Percentiles rank a stretch among this genome's conserved stretches.
phyloP scores from a whole-genome alignment of 2,797 vertebrate species.

The Sarcoramphus papa region DNA sequence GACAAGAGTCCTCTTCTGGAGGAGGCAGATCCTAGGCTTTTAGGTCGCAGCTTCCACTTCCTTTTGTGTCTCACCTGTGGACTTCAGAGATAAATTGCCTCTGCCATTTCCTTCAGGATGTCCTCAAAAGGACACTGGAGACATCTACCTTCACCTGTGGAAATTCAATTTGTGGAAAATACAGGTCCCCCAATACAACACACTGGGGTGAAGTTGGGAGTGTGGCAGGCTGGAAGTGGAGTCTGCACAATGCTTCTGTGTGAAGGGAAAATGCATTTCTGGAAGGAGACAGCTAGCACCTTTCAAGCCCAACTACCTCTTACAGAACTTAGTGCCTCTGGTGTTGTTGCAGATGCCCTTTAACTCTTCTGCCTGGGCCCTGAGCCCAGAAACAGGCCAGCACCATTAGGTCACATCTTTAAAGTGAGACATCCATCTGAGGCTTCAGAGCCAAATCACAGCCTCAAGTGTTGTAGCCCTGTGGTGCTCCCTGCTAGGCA shows the following conservation, averaged over 20 bases:
- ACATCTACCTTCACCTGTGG: not conserved
- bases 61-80: not conserved
- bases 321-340: not conserved
- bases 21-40: not conserved
- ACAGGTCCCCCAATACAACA: not conserved
- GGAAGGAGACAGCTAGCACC: not conserved
- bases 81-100: not conserved
- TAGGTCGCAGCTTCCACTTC: not conserved
- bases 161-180: not conserved
- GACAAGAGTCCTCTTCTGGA: not conserved
- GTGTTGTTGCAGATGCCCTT: not conserved
- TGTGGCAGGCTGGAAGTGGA: not conserved
- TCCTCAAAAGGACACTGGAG: not conserved
- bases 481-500: not conserved
- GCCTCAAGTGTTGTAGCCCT: not conserved
- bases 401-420: not conserved
- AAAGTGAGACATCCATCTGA: not conserved
- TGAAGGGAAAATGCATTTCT: not conserved
- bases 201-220: not conserved
- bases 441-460: not conserved
- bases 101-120: not conserved
- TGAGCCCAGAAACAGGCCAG: not conserved
- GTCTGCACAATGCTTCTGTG: not conserved
- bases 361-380: not conserved
- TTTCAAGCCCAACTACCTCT: not conserved